A percentile compares a stretch with the other conserved stretches of the same genome.
Evolutionary conservation across 2,113 vertebrate genomes (phyloP).

Genomic region (Puffinus mauretanicus): DNA sequence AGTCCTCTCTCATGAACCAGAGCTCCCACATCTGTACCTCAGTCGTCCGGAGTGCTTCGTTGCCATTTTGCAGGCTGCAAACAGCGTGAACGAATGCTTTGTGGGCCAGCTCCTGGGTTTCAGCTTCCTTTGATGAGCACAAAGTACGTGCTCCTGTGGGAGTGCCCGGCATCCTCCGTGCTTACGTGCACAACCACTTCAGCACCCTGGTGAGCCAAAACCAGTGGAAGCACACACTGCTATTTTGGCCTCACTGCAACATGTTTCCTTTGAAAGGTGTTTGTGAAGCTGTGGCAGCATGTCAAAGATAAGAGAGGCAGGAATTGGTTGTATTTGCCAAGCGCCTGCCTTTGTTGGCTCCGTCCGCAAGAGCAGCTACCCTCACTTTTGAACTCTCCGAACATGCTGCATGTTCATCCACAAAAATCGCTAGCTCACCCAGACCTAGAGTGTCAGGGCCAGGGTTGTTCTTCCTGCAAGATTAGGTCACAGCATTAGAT

Average conservation of each 20-base stretch:
- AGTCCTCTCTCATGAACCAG: not conserved
- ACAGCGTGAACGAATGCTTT: not conserved
- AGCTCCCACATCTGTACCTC: slow-evolving; percentile 12
- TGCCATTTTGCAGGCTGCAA: not conserved
- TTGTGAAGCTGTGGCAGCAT: slow-evolving; percentile 41
- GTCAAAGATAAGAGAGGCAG: slow-evolving; percentile 55
- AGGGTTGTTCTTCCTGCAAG: slow-evolving; percentile 30
- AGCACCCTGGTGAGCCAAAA: not conserved
- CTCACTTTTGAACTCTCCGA: slow-evolving; percentile 21
- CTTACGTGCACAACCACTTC: not conserved
- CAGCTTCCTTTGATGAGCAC: not conserved
- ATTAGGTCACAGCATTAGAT: slow-evolving; percentile 47
- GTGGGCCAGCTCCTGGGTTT: not conserved
- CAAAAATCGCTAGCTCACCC: not conserved
- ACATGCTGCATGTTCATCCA: not conserved
- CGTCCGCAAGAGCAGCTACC: not conserved
- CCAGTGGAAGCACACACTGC: slow-evolving; percentile 14
- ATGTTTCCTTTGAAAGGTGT: slow-evolving; percentile 52
- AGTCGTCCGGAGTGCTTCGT: not conserved
- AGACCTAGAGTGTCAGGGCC: not conserved
- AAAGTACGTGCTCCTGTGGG: not conserved
- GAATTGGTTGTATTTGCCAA: slow-evolving; percentile 46
- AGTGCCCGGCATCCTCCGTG: not conserved
- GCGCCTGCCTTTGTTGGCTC: slow-evolving; percentile 12
- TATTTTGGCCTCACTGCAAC: not conserved